A percentile compares a stretch with the other conserved stretches of the same genome.
Evolutionary conservation across 2,888 invertebrate genomes (phyloP).

Genomic region (Troides helena): DNA sequence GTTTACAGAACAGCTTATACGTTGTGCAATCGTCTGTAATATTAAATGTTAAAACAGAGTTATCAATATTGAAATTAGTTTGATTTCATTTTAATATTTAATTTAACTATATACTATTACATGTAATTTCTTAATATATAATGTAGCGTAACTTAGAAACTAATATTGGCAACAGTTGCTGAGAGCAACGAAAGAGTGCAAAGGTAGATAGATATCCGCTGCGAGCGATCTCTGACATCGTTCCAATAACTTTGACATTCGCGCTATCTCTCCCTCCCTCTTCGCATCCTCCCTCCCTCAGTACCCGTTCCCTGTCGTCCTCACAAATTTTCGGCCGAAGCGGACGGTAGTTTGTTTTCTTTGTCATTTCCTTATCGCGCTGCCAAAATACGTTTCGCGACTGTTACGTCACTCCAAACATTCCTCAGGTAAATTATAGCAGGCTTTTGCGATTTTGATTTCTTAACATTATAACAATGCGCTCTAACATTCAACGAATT

Average conservation of each 20-base stretch:
- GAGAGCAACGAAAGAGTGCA: slow-evolving; percentile 48
- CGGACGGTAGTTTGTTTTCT: slow-evolving; percentile 78
- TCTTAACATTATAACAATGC: slow-evolving; percentile 34
- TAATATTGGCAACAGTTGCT: slow-evolving; percentile 42
- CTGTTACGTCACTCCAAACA: slow-evolving; percentile 75
- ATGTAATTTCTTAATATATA: slow-evolving; percentile 24
- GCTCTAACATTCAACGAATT: neutral
- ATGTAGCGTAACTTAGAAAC: slow-evolving; percentile 24
- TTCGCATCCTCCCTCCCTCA: slow-evolving; percentile 39
- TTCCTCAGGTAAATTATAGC: slow-evolving; percentile 73
- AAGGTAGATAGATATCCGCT: slow-evolving; percentile 62
- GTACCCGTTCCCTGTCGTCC: slow-evolving; percentile 42
- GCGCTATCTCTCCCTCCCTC: slow-evolving; percentile 50
- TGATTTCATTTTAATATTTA: neutral
- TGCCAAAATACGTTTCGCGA: slow-evolving; percentile 80
- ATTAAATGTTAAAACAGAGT: neutral
- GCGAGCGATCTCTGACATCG: slow-evolving; percentile 69
- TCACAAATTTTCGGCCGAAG: slow-evolving; percentile 72
- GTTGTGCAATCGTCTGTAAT: slow-evolving; percentile 4
- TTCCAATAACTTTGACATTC: slow-evolving; percentile 73
- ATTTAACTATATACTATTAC: neutral
- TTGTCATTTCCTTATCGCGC: slow-evolving; percentile 80
- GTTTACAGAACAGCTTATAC: slow-evolving; percentile 8
- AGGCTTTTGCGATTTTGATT: slow-evolving; percentile 54
- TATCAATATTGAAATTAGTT: neutral